Evolutionary conservation across 1,140 invertebrate genomes (phyloP).

Genomic region (Myzus persicae): DNA sequence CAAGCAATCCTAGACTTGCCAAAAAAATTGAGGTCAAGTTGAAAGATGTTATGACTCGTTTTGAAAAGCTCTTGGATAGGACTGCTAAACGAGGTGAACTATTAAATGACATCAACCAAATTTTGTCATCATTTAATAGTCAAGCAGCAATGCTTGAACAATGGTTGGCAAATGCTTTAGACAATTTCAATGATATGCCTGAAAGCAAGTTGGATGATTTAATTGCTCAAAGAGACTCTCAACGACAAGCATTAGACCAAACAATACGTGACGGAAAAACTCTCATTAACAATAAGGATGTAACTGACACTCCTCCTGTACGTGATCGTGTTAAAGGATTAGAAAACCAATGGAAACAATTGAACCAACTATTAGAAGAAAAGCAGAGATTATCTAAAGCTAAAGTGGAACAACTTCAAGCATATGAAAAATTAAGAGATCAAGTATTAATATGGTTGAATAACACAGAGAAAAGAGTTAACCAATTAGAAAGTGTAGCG

Average conservation of each 20-base stretch:
- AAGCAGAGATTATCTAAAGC: slow-evolving; percentile 82
- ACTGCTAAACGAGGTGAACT: slow-evolving; percentile 80
- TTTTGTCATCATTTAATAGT: slow-evolving; percentile 76
- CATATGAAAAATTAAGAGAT: slow-evolving; percentile 84
- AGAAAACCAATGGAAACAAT: slow-evolving; percentile 87
- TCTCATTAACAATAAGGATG: slow-evolving; percentile 86
- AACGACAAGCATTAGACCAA: slow-evolving; percentile 75
- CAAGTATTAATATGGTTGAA: slow-evolving; percentile 88
- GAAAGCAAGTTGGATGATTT: slow-evolving; percentile 70
- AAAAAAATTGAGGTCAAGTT: slow-evolving; percentile 89
- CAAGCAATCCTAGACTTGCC: slow-evolving; percentile 84
- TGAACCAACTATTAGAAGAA: slow-evolving; percentile 81
- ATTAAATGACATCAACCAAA: slow-evolving; percentile 80
- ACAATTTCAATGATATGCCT: slow-evolving; percentile 79
- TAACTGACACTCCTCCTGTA: slow-evolving; percentile 85
- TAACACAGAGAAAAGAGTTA: slow-evolving; percentile 77
- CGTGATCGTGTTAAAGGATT: slow-evolving; percentile 87
- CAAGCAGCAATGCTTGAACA: slow-evolving; percentile 75
- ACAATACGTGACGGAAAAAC: slow-evolving; percentile 82
- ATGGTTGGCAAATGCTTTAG: slow-evolving; percentile 76
- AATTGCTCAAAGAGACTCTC: slow-evolving; percentile 69
- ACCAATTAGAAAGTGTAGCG: slow-evolving; percentile 80
- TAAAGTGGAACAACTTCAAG: slow-evolving; percentile 81
- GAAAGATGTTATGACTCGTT: slow-evolving; percentile 80
- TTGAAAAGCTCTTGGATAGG: slow-evolving; percentile 84